Evolutionary conservation across 2,113 vertebrate species (phyloP).

Genomic region (Agapornis roseicollis): DNA sequence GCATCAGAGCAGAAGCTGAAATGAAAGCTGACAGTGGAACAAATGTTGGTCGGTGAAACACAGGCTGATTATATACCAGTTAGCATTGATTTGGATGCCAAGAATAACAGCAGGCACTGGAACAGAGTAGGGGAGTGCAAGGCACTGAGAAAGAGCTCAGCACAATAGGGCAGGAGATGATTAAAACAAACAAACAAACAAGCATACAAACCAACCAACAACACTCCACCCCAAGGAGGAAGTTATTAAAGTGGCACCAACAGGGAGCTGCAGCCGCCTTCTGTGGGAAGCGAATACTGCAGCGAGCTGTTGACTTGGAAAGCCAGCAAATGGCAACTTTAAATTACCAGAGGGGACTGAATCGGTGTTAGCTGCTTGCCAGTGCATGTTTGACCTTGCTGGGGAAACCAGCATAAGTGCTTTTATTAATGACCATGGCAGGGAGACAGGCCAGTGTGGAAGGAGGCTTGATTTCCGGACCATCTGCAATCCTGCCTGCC

Average conservation of each 20-base stretch:
- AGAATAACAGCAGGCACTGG: conserved; percentile 30
- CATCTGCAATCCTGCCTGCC: background rate
- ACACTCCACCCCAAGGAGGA: background rate
- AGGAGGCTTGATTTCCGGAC: background rate
- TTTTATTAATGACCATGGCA: background rate
- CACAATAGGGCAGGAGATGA: conserved; percentile 25
- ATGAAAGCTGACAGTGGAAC: conserved; percentile 50
- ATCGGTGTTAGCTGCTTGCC: background rate
- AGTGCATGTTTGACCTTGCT: background rate
- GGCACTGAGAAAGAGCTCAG: background rate
- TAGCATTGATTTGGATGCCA: conserved; percentile 17
- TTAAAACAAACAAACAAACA: conserved; percentile 14
- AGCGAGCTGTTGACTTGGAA: background rate
- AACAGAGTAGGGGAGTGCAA: background rate
- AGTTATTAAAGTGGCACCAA: background rate
- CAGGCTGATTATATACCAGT: conserved; percentile 27
- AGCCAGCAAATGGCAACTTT: background rate
- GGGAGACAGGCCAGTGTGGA: background rate
- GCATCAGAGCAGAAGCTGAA: conserved; percentile 25
- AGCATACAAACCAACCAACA: background rate
- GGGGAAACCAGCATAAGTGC: background rate
- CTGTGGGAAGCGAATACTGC: background rate
- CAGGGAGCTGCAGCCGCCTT: background rate
- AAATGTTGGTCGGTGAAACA: conserved; percentile 16
- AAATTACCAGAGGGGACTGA: background rate